These are phyloP conservation scores for Steatornis caripensis DNA, from an alignment of 2,113 vertebrate species.

Conservation along the genomic window DNA sequence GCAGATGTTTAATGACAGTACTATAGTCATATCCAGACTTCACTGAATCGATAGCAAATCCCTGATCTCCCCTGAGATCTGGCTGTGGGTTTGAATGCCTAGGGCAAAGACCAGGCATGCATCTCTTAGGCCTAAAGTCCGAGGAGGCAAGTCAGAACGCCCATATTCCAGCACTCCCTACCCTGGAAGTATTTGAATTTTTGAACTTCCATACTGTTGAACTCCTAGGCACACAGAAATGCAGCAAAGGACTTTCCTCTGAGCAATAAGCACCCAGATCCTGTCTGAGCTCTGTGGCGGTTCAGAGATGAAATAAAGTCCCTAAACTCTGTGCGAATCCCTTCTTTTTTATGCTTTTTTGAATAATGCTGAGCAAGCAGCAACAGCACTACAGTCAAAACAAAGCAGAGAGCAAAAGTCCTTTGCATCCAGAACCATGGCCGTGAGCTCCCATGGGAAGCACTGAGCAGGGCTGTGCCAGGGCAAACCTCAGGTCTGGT, in stretches of 20 bases:
- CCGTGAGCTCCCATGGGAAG: fast-evolving
- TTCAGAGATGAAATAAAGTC: neutral
- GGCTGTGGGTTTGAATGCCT: neutral
- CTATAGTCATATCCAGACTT: neutral
- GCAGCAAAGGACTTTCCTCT: neutral
- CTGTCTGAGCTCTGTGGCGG: neutral
- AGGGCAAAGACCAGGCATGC: neutral
- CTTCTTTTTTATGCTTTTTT: neutral
- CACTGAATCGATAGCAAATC: neutral
- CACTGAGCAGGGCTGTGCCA: neutral
- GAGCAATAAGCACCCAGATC: neutral
- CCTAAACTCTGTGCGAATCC: neutral
- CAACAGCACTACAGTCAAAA: neutral
- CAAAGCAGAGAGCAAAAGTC: neutral
- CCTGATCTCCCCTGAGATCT: neutral
- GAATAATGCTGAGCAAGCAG: neutral
- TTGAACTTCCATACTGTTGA: neutral
- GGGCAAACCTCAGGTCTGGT: neutral
- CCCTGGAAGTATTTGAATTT: neutral
- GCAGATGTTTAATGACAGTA: neutral
- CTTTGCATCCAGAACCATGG: fast-evolving
- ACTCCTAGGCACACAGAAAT: neutral
- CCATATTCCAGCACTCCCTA: neutral
- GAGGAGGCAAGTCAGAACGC: neutral
- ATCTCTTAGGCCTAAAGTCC: neutral